Evolutionary conservation across 1,140 invertebrate species (phyloP), one percentile per base, ranked within the genome.

Genomic region (Maconellicoccus hirsutus): DNA sequence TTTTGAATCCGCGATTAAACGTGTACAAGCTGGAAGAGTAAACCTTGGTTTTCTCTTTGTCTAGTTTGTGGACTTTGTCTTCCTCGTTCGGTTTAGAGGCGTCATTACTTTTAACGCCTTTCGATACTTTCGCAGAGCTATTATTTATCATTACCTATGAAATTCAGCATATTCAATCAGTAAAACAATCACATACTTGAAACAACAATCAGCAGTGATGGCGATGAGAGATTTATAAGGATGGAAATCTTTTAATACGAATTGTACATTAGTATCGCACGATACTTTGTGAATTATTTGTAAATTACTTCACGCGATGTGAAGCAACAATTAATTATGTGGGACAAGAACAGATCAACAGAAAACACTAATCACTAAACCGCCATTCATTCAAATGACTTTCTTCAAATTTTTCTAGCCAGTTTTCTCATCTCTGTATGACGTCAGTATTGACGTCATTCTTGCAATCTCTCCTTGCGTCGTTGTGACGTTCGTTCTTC

Each of bases 361-460:
- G 21, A n/a, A 66, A 66, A 66, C 61, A 66, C 61, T 66, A 66
- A 66, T 66, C 61, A 66, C 61, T 66, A 66, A 66, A 66, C 61
- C 61, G 61, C 61, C 61, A 66, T 66, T 66, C 61, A 16, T 23
- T 23, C 19, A 66, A 26, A 66, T 23, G 42, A 19, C 42, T 52
- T 52, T 52, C 42, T 52, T 52, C n/a, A 19, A 4, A 8, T 52
- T 52, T 52, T 52, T 52, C 42, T 52, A 19, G 42, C 42, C 42
- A 52, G 42, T 52, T 33, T 33, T 33, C 29, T 52, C 42, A 52
- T 33, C 12, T 12, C 4, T 16, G n/a, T 52, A 19, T 52, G 42
- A 52, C 42, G 42, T 52, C 42, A 52, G 6, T 19, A 16, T 19
- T 52, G 6, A 19, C 42, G 42, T 52, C 42, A 52, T 33, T 33